Conservation (phyloP, 2,888 invertebrate genomes). For the Selenia dentaria region DNA sequence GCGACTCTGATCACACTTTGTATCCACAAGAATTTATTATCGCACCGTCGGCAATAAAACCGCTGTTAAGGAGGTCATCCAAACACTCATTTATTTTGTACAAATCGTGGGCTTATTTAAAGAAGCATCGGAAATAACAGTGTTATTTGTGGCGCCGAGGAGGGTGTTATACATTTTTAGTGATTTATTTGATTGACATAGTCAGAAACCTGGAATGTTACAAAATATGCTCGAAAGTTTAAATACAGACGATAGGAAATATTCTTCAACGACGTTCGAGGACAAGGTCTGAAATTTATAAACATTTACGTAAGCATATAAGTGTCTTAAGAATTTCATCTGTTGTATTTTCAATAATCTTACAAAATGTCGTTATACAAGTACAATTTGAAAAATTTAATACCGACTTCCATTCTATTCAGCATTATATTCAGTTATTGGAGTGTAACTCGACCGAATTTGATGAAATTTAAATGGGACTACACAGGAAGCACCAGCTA, state of each 20-base stretch:
- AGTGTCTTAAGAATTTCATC: too few species aligned
- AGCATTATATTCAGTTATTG: too few species aligned
- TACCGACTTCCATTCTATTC: too few species aligned
- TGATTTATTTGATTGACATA: conserved; percentile 21
- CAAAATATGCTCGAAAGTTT: conserved; percentile 11
- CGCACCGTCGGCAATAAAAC: conserved; percentile 64
- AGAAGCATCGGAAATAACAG: conserved; percentile 40
- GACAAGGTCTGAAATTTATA: conserved; percentile 18
- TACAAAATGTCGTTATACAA: too few species aligned
- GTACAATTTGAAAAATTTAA: too few species aligned
- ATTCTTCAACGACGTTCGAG: conserved; percentile 15
- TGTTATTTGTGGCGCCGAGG: conserved; percentile 34
- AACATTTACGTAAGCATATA: too few species aligned
- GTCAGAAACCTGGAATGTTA: conserved; percentile 16
- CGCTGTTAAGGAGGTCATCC: conserved; percentile 67
- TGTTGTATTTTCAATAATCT: too few species aligned
- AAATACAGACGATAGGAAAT: conserved; percentile 8
- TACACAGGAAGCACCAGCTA: too few species aligned
- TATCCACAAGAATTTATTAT: conserved; percentile 60
- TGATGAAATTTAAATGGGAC: too few species aligned
- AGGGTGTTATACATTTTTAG: conserved; percentile 16
- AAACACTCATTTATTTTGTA: conserved; percentile 51
- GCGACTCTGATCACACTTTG: conserved; percentile 44
- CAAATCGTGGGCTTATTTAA: conserved; percentile 52
- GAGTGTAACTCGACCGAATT: too few species aligned